Evolutionary conservation across 1,140 invertebrate genomes (phyloP), one percentile per base, ranked within the genome.

Genomic region (Scaptomyza graminum): DNA sequence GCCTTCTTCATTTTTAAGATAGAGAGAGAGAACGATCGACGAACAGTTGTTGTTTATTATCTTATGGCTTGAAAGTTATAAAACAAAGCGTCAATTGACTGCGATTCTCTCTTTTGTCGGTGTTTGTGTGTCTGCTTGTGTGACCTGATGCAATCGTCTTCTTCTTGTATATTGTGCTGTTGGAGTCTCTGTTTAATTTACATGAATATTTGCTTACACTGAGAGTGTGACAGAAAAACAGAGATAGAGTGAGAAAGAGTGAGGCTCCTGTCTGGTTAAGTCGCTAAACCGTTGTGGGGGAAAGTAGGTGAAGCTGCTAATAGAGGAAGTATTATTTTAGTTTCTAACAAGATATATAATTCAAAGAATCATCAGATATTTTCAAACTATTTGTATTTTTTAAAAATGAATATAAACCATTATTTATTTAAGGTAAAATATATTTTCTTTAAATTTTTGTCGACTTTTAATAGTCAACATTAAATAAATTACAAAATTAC

Each of bases 1-100:
- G 52, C 7, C 54, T 52, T 64, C 61, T 59, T 5, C n/a, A 22
- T 22, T 22, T 47, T 25, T 39, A 11, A 22, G 18, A 1, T 2
- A 59, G 15, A 25, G 63, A 41, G 37, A 61, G 37, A 16, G 15
- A 12, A 60, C 3, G 46, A 68, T 62, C 49, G 13, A 68, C 31
- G 8, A 76, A 73, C 50, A 8, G 31, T 34, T 60, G 81, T 78
- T 85, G 81, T 87, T 85, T 81, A 85, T 87, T 85, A 79, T 78
- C 82, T 85, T 81, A 77, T 68, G 78, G 69, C 77, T 69, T 79
- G 75, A 75, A 88, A 88, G 83, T 82, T 88, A 87, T 87, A 88
- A 87, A 87, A 87, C 82, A 87, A 87, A 87, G 82, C 82, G 83
- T 87, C 83, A 88, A 87, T 88, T 87, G 83, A 88, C 83, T 82